Conservation (phyloP, 64 coral and sea anemone species). For the Platygyra sinensis region DNA sequence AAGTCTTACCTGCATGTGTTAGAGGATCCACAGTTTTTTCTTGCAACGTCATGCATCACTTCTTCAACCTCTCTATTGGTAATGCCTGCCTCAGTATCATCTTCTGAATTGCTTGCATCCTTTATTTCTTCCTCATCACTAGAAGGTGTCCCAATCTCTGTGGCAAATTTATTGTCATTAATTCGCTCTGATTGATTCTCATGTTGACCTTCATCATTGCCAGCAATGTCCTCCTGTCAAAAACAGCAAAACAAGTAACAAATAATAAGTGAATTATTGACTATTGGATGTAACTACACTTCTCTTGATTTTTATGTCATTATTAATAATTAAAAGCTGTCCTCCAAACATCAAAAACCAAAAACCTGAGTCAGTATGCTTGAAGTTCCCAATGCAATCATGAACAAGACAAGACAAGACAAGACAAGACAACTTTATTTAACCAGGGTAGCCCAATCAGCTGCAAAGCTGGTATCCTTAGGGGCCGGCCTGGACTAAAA, state of each 20-base stretch:
- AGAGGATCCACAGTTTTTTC: not conserved
- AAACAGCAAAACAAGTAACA: not conserved
- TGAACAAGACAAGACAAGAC: too few relatives aligned
- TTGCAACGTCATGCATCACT: constrained; percentile 47
- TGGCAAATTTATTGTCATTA: not conserved
- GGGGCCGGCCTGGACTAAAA: too few relatives aligned
- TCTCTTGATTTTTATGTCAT: not conserved
- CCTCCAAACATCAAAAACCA: too few relatives aligned
- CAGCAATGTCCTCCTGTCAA: not conserved
- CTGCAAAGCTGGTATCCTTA: too few relatives aligned
- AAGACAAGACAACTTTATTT: too few relatives aligned
- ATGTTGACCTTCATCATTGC: not conserved
- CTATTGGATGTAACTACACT: not conserved
- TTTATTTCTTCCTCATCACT: constrained; percentile 9
- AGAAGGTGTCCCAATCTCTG: not conserved
- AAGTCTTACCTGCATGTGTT: not conserved
- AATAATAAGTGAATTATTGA: not conserved
- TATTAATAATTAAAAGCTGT: too few relatives aligned
- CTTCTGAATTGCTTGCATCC: not conserved
- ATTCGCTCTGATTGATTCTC: not conserved
- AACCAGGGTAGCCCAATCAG: too few relatives aligned
- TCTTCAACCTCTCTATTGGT: constrained; percentile 47
- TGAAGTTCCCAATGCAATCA: too few relatives aligned
- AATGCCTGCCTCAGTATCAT: not conserved
- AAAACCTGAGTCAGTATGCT: too few relatives aligned